Conservation (phyloP, 2,888 invertebrate species). For the Chloroclysta siterata region DNA sequence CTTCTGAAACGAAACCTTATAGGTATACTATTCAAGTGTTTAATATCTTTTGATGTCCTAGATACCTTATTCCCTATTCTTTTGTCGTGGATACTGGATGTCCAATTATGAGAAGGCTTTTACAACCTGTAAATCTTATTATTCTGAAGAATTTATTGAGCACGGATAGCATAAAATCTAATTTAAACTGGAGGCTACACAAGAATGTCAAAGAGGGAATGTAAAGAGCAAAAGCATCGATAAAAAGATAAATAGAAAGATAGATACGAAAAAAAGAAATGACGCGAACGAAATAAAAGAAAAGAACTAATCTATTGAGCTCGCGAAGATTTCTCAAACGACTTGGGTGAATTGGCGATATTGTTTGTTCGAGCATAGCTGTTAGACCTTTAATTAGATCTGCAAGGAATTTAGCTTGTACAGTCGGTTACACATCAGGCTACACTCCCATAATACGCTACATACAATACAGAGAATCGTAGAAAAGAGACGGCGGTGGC, state of each 20-base stretch:
- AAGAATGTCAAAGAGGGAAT: not conserved
- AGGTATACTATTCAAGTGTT: slow-evolving; percentile 4
- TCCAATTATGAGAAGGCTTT: slow-evolving; percentile 2
- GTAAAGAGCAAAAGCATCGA: not conserved
- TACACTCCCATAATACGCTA: too few relatives aligned
- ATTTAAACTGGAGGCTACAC: not conserved
- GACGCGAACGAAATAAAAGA: not conserved
- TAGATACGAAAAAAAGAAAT: not conserved
- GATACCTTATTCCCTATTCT: slow-evolving; percentile 1
- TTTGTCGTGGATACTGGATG: slow-evolving; percentile 5
- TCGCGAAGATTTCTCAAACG: not conserved
- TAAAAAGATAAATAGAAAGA: not conserved
- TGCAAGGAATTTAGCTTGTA: too few relatives aligned
- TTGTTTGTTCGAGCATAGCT: too few relatives aligned
- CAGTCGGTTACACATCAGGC: too few relatives aligned
- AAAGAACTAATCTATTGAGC: not conserved
- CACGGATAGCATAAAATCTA: not conserved
- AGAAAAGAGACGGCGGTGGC: too few relatives aligned
- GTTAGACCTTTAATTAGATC: too few relatives aligned
- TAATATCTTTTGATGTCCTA: not conserved
- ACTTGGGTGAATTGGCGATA: not conserved
- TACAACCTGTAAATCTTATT: slow-evolving; percentile 6
- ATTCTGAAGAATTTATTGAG: slow-evolving; percentile 1
- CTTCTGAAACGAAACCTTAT: not conserved
- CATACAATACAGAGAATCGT: too few relatives aligned